Evolutionary conservation across 1,140 invertebrate genomes (phyloP), one percentile per base, ranked within the genome.

Genomic region (Elymnias hypermnestra): DNA sequence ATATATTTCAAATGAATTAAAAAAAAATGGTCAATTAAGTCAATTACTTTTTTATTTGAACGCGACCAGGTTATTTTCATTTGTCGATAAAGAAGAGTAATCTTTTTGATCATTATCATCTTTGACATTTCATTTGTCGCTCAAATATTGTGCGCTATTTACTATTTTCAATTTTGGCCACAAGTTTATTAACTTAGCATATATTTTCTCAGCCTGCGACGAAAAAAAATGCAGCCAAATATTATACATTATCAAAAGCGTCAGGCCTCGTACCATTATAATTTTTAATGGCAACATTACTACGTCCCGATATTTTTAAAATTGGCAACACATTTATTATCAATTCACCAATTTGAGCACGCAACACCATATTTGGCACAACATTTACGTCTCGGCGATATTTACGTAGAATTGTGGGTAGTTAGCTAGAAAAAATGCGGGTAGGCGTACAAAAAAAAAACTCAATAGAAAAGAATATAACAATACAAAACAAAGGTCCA

Each of bases 121-220:
- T n/a, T n/a, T n/a, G n/a, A n/a, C n/a, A n/a, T n/a, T 21, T 21
- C 19, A 21, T 26, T 26, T n/a, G 14, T 35, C 10, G 33, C 18
- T 10, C 4, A 9, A 29, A 13, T 17, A 58, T 73, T 75, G 72
- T 77, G 64, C 70, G 68, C 63, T 66, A 70, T 77, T 77, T 78
- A 78, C 74, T 78, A 78, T 75, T 75, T 75, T 72, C 74, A 69
- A 57, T 63, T 65, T 72, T 63, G 47, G 59, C 36, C 43, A 48
- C 31, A 56, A 4, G 12, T 55, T 69, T 73, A 68, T 62, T 46
- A 68, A 70, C 68, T 63, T 71, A 73, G 64, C 72, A 40, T 48
- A 57, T 44, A 37, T 43, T 31, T 36, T 28, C 21, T 31, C 37
- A 23, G 39, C 44, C 40, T 42, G 29, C 39, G 33, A 53, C 35